Base-by-base conservation (phyloP, 2,888 invertebrate genomes). In the Tenthredo distinguenda region DNA sequence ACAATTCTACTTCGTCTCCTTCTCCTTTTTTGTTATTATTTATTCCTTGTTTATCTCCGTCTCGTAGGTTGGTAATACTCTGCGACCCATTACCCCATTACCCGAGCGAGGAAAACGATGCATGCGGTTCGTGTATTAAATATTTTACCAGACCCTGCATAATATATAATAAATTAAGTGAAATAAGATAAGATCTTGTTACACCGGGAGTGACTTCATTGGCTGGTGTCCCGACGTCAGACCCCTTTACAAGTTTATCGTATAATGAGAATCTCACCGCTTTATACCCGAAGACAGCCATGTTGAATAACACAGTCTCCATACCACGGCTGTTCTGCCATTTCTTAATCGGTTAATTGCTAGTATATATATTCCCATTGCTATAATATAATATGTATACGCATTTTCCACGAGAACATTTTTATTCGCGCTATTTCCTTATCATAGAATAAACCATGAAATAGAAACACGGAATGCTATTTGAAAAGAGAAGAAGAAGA, bases 271-370 rank as follows among this genome's bases (percentile, higher is more conserved):
- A 91, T 91, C 91, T 91, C 87, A 88, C 87, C 86, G 84, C 86
- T 84, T 85, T 88, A 77, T 50, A 79, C 76, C 86, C 89, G 87
- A 79, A 85, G 86, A 87, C 90, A 87, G 91, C 91, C 91, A 91
- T 91, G 90, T 91, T 91, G 91, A 91, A 91, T 91, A 89, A 90
- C 90, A 90, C 87, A 47, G 34, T 83, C n/a, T 83, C 68, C 83
- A 74, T 74, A 21, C 2, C 72, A 40, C 72, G 21, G 62, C 71
- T 31, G 37, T 21, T 40, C 72, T 74, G 72, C 72, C 40, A 74
- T 74, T 74, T 74, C 72, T 74, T 74, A 74, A 74, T 74, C 72
- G 72, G 40, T 74, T 74, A 74, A 74, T 74, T 74, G 72, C 72
- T 12, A 7, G 43, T 34, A 65, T 65, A 26, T 9, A 2, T 26